Evolutionary conservation across 1,140 invertebrate species (phyloP).

Genomic region (Drosophila mayri): DNA sequence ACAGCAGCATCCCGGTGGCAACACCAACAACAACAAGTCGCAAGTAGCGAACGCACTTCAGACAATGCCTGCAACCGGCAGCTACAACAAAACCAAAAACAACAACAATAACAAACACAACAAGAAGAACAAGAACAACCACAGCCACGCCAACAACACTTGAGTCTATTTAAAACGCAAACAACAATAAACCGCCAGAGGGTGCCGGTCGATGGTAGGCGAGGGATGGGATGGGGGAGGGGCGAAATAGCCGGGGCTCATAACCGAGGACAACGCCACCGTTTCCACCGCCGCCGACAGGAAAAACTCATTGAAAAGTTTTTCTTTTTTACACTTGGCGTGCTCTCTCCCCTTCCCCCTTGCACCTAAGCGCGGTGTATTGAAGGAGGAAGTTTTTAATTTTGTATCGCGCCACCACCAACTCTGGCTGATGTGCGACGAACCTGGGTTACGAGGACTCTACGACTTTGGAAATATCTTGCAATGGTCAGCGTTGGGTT

Average conservation of each 20-base stretch:
- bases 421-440: constrained; percentile 35
- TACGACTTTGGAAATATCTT: neutral
- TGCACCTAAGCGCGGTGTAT: constrained; percentile 59
- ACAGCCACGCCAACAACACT: constrained; percentile 66
- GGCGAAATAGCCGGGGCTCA: constrained; percentile 52
- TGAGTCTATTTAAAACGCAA: constrained; percentile 80
- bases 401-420: constrained; percentile 66
- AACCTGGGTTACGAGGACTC: neutral
- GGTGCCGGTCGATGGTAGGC: neutral
- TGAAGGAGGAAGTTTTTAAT: constrained; percentile 84
- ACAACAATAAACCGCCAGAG: constrained; percentile 74
- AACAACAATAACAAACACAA: constrained; percentile 12
- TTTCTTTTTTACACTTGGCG: constrained; percentile 81
- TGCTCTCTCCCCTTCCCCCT: constrained; percentile 53
- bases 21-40: constrained; percentile 56
- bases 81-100: constrained; percentile 34
- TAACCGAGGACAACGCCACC: constrained; percentile 63
- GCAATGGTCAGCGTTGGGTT: neutral
- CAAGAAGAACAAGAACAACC: constrained; percentile 34
- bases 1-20: constrained; percentile 62
- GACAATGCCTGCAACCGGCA: constrained; percentile 77
- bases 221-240: constrained; percentile 1
- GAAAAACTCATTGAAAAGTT: constrained; percentile 85
- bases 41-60: constrained; percentile 79
- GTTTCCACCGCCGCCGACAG: constrained; percentile 56